Base-by-base conservation (phyloP, 2,797 vertebrate genomes). In the Gephyroberyx darwinii region DNA sequence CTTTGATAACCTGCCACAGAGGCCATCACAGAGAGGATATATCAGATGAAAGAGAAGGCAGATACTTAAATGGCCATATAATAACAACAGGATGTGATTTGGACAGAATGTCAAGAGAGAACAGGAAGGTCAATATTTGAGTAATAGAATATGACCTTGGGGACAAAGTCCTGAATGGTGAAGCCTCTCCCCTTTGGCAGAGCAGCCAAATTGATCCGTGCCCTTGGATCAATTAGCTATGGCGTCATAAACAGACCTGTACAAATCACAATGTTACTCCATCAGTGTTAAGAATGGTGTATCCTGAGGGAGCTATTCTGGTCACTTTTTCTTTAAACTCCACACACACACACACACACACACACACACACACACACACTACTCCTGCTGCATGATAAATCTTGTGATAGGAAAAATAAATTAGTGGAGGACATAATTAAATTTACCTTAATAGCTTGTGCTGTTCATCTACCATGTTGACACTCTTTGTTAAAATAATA, bases 111-210 rank as follows among this genome's bases (percentile, higher is more conserved):
- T 76, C 84, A 83, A 69, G 43, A 74, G 74, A 66, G 79, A 82
- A 82, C 67, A 87, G 88, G 88, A 85, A 88, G 89, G 89, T 88
- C 86, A 89, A 87, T 87, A 89, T 72, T 84, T 73, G 79, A 74
- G 84, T 82, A 88, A 89, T 78, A 82, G 72, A 88, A 92, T 90
- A 84, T 86, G 87, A 91, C 86, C 88, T 87, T 84, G 71, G 84
- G 74, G 73, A 85, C 64, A 71, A 80, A 86, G 78, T 26, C 85
- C 78, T 83, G 83, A 85, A 83, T 45, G 64, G 58, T 75, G 61
- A 83, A 78, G 78, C 71, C 72, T 66, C 66, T 81, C 70, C 85
- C 71, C 76, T 86, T 81, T 83, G 83, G 69, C 74, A 71, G 76
- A 77, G 74, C 72, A 65, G 63, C 72, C 75, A 68, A 79, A 90